Conservation (phyloP, 1,140 invertebrate genomes). For the Apocrypta bakeri region DNA sequence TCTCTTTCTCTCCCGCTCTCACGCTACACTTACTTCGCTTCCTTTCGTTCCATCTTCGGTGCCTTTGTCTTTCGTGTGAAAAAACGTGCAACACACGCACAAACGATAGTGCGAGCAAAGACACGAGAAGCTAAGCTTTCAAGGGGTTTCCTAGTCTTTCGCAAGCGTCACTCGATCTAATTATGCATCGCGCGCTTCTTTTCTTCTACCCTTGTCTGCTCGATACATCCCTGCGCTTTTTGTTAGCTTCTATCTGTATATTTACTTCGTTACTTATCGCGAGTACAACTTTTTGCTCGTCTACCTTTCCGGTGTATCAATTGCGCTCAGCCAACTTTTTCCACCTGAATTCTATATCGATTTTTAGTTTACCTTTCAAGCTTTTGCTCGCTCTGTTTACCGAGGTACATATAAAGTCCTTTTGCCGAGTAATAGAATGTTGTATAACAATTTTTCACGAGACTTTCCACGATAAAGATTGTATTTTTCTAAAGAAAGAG, state of each 20-base stretch:
- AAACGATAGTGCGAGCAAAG: too few species aligned
- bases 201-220: neutral
- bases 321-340: neutral
- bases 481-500: too few species aligned
- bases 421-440: too few species aligned
- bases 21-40: neutral
- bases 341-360: neutral
- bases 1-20: too few species aligned
- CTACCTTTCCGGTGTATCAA: neutral
- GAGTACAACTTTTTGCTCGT: neutral
- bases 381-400: neutral
- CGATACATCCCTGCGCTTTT: neutral
- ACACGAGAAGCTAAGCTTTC: neutral
- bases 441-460: too few species aligned
- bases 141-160: neutral
- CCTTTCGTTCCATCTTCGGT: neutral
- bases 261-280: neutral
- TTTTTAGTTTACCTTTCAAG: neutral
- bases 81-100: too few species aligned
- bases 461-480: too few species aligned
- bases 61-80: neutral
- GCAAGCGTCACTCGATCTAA: slow-evolving; percentile 9
- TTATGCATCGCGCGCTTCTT: neutral
- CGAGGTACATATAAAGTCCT: too few species aligned
- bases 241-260: neutral